These are phyloP conservation scores for Plagodis pulveraria DNA, from an alignment of 2,888 invertebrate genomes.

Conservation along the genomic window DNA sequence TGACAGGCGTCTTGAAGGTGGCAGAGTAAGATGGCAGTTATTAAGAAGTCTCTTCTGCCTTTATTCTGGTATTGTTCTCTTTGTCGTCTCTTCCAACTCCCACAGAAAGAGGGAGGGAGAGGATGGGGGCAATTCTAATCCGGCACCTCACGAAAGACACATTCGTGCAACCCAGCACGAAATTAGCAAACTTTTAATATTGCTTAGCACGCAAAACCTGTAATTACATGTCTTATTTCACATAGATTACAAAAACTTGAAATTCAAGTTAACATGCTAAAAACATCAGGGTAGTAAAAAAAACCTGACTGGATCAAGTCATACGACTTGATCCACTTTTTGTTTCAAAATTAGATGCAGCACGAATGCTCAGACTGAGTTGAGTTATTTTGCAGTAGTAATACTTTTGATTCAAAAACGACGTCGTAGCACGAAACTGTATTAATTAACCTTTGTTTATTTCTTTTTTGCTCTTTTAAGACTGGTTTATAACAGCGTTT, in stretches of 20 bases:
- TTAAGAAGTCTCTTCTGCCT: too few relatives aligned
- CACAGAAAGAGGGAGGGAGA: too few relatives aligned
- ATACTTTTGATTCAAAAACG: slow-evolving; percentile 16
- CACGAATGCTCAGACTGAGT: slow-evolving; percentile 30
- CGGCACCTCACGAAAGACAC: too few relatives aligned
- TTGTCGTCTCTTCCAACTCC: too few relatives aligned
- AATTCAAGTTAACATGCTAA: slow-evolving; percentile 28
- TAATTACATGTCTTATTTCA: slow-evolving; percentile 8
- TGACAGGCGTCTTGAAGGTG: too few relatives aligned
- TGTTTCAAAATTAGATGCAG: slow-evolving; percentile 28
- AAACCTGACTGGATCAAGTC: slow-evolving; percentile 11
- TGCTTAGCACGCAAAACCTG: slow-evolving; percentile 20
- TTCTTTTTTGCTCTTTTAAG: not conserved
- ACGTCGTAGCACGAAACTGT: slow-evolving; percentile 22
- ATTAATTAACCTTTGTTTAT: slow-evolving; percentile 1
- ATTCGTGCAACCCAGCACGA: too few relatives aligned
- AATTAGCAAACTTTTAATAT: not conserved
- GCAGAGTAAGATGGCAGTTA: too few relatives aligned
- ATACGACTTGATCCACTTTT: slow-evolving; percentile 26
- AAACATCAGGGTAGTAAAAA: slow-evolving; percentile 23
- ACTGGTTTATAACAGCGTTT: not conserved
- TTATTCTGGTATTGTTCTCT: too few relatives aligned
- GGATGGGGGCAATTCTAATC: too few relatives aligned
- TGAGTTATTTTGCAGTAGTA: slow-evolving; percentile 8
- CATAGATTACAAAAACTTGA: slow-evolving; percentile 26